Conservation (phyloP, 2,113 vertebrate genomes). For the Lepidothrix coronata region DNA sequence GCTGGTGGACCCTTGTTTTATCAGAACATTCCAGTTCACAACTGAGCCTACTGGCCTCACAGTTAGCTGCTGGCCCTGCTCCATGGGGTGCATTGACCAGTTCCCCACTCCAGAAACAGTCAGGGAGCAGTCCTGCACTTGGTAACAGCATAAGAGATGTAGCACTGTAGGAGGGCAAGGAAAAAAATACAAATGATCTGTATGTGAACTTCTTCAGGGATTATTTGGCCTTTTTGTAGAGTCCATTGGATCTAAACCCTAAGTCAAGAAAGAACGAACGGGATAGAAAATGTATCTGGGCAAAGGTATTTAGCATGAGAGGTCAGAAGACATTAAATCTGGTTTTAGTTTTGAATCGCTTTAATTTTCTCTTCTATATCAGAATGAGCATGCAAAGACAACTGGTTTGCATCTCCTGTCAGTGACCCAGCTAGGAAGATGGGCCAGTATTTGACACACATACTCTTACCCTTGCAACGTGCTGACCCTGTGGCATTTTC, state of each 20-base stretch:
- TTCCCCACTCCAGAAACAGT: neutral
- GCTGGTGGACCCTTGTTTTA: neutral
- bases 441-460: neutral
- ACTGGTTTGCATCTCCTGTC: neutral
- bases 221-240: neutral
- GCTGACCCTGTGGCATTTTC: neutral
- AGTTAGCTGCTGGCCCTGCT: neutral
- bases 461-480: neutral
- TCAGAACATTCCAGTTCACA: rapidly evolving
- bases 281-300: neutral
- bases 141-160: neutral
- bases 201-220: neutral
- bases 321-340: neutral
- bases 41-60: neutral
- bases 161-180: neutral
- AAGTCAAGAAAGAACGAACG: neutral
- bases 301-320: neutral
- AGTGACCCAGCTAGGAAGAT: neutral
- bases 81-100: neutral
- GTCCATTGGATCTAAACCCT: neutral
- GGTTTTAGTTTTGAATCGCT: neutral
- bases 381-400: neutral
- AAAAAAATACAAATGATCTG: neutral
- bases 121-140: neutral
- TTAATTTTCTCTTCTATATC: neutral